These are phyloP conservation scores for Toxotes lorentzi DNA, from an alignment of 2,797 vertebrate species.

Conservation along the genomic window DNA sequence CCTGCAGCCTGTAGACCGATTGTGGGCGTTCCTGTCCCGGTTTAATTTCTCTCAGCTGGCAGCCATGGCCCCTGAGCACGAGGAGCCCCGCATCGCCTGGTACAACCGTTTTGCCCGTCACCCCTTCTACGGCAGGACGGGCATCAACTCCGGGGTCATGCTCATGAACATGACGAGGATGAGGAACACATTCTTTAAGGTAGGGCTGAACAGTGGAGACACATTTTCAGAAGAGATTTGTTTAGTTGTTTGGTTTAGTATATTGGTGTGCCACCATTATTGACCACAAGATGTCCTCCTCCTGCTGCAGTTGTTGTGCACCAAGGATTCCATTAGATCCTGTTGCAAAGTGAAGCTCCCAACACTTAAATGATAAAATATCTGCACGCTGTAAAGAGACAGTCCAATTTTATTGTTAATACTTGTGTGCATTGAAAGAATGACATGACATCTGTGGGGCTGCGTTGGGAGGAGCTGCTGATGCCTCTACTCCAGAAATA, in stretches of 20 bases:
- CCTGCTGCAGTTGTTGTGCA: conserved; percentile 5
- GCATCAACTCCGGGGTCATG: conserved; percentile 97
- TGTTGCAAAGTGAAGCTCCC: neutral
- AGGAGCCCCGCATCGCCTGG: conserved; percentile 95
- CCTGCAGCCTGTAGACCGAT: conserved; percentile 90
- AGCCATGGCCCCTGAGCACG: conserved; percentile 95
- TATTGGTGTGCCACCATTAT: conserved; percentile 19
- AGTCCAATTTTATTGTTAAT: too few relatives aligned
- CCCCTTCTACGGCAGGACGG: conserved; percentile 93
- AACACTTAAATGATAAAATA: neutral
- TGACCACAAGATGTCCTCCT: conserved; percentile 73
- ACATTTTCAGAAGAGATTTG: neutral
- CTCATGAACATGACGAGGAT: conserved; percentile 97
- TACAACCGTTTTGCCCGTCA: conserved; percentile 96
- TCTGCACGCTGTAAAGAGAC: neutral
- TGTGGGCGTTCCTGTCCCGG: conserved; percentile 89
- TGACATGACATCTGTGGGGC: conserved; percentile 90
- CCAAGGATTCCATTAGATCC: neutral
- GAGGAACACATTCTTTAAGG: conserved; percentile 91
- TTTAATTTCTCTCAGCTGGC: conserved; percentile 94
- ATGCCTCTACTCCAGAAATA: conserved; percentile 96
- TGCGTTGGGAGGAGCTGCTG: conserved; percentile 93
- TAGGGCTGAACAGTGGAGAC: conserved; percentile 42
- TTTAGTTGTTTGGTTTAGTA: neutral
- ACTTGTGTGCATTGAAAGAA: conserved; percentile 81